These are phyloP conservation scores for Maniola hyperantus DNA, from an alignment of 2,888 invertebrate genomes.

Conservation along the genomic window DNA sequence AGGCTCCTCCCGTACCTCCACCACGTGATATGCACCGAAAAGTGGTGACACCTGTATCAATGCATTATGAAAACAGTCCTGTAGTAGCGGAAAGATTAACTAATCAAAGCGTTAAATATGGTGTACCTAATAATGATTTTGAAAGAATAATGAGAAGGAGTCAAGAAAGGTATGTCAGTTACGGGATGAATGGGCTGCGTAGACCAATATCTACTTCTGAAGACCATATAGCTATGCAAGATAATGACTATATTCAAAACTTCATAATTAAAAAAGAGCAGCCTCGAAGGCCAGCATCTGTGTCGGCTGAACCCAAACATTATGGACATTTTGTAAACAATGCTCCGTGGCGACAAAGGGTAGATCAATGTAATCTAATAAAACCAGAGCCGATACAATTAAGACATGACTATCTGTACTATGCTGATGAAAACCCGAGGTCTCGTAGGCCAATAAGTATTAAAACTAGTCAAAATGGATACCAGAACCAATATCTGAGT, in stretches of 20 bases:
- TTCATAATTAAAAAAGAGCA: constrained; percentile 65
- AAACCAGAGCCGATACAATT: constrained; percentile 70
- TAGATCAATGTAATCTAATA: constrained; percentile 56
- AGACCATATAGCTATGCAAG: constrained; percentile 80
- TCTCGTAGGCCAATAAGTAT: constrained; percentile 89
- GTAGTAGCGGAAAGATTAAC: constrained; percentile 59
- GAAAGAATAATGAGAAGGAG: constrained; percentile 77
- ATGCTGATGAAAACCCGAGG: constrained; percentile 87
- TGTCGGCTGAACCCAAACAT: constrained; percentile 77
- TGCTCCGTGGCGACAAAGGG: constrained; percentile 68
- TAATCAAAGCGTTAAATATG: constrained; percentile 60
- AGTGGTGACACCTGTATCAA: constrained; percentile 76
- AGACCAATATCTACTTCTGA: constrained; percentile 78
- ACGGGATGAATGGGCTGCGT: constrained; percentile 74
- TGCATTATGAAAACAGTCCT: constrained; percentile 75
- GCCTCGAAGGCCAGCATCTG: constrained; percentile 75
- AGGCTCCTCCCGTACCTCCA: constrained; percentile 89
- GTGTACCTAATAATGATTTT: constrained; percentile 76
- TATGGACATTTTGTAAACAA: constrained; percentile 71
- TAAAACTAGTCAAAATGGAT: constrained; percentile 73
- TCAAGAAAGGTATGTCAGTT: constrained; percentile 69
- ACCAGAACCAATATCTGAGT: constrained; percentile 75
- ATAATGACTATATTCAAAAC: constrained; percentile 67
- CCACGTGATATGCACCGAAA: constrained; percentile 88
- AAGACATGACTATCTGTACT: constrained; percentile 84